Conservation (phyloP, 2,113 vertebrate species). For the Sapajus apella region DNA sequence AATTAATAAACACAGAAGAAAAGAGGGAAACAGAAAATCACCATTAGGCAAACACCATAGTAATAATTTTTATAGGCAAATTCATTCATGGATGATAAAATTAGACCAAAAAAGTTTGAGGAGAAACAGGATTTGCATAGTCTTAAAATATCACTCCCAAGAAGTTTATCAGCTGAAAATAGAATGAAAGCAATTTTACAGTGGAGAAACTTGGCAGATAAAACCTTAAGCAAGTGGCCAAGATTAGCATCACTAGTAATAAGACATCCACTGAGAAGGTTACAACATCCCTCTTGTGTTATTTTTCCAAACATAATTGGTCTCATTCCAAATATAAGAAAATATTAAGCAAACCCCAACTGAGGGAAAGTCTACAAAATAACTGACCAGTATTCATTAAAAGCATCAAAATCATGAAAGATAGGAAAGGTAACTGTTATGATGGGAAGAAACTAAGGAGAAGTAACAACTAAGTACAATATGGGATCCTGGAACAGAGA, state of each 20-base stretch:
- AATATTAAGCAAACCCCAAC: not conserved
- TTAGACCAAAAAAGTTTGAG: not conserved
- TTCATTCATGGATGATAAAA: not conserved
- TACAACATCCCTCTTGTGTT: not conserved
- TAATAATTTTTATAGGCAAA: not conserved
- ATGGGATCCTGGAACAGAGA: not conserved
- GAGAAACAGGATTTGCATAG: not conserved
- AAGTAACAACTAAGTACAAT: not conserved
- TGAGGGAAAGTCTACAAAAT: not conserved
- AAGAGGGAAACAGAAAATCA: not conserved
- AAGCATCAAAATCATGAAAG: not conserved
- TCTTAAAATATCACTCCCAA: not conserved
- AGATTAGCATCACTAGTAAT: not conserved
- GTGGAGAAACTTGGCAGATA: not conserved
- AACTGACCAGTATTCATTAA: not conserved
- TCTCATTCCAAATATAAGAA: not conserved
- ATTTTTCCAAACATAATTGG: not conserved
- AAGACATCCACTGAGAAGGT: not conserved
- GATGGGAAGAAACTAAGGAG: not conserved
- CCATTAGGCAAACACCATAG: not conserved
- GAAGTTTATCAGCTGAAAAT: not conserved
- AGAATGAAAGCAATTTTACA: not conserved
- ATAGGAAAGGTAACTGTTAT: not conserved
- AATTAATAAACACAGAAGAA: not conserved
- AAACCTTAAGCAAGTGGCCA: not conserved